A percentile compares a stretch with the other conserved stretches of the same genome.
These are phyloP conservation scores for Melozone crissalis DNA, from an alignment of 2,113 vertebrate species.

Conservation along the genomic window DNA sequence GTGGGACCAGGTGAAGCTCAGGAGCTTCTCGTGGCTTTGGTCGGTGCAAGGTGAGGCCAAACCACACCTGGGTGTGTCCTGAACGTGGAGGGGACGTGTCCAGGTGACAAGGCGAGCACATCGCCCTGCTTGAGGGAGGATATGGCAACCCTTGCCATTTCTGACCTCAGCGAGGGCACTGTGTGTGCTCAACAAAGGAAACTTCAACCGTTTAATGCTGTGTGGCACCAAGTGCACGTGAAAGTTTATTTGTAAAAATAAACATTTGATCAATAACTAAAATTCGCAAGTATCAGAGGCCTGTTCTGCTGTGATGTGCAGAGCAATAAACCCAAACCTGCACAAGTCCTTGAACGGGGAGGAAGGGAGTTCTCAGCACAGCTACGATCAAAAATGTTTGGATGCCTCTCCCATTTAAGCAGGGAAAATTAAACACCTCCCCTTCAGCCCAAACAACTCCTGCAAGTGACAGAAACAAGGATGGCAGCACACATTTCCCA, in stretches of 20 bases:
- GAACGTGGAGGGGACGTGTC: neutral
- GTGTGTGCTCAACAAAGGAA: neutral
- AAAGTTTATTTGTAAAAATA: neutral
- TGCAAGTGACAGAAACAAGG: neutral
- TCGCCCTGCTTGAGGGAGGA: neutral
- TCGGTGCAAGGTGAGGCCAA: neutral
- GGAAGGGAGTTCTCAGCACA: neutral
- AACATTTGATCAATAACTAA: neutral
- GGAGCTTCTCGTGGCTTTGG: neutral
- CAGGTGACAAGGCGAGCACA: neutral
- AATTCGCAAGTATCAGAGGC: fast-evolving
- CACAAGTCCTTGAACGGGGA: neutral
- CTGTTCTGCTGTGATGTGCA: neutral
- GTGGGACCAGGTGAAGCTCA: neutral
- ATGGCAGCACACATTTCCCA: neutral
- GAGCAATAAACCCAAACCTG: neutral
- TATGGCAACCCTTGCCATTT: neutral
- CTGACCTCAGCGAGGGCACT: neutral
- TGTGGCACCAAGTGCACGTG: fast-evolving
- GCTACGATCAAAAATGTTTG: neutral
- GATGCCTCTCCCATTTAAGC: neutral
- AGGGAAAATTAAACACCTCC: neutral
- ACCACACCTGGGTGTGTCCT: neutral
- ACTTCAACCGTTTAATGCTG: fast-evolving
- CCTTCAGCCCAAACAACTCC: neutral